Evolutionary conservation across 1,140 invertebrate species (phyloP).

Genomic region (Hermetia illucens): DNA sequence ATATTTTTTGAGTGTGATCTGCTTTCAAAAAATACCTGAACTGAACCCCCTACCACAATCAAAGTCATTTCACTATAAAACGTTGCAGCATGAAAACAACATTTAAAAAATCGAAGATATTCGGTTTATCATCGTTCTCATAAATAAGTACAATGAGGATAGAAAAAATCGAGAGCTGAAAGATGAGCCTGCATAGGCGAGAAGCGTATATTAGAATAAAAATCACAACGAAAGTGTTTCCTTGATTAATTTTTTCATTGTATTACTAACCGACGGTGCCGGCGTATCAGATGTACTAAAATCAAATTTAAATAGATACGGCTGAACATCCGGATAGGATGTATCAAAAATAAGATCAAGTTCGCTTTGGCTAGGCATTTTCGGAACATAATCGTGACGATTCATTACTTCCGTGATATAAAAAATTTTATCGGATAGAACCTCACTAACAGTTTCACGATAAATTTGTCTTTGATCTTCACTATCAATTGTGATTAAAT

Average conservation of each 20-base stretch:
- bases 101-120: too few relatives aligned
- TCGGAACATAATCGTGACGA: slow-evolving; percentile 85
- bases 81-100: too few relatives aligned
- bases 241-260: slow-evolving; percentile 79
- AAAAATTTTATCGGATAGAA: slow-evolving; percentile 82
- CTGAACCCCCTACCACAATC: too few relatives aligned
- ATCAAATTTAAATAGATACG: slow-evolving; percentile 83
- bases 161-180: too few relatives aligned
- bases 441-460: slow-evolving; percentile 79
- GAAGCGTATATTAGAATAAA: too few relatives aligned
- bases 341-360: slow-evolving; percentile 91
- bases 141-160: too few relatives aligned
- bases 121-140: too few relatives aligned
- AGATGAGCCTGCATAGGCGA: too few relatives aligned
- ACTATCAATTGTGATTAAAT: slow-evolving; percentile 69
- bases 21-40: too few relatives aligned
- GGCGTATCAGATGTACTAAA: slow-evolving; percentile 58
- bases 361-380: slow-evolving; percentile 85
- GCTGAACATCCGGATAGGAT: slow-evolving; percentile 80
- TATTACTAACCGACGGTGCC: slow-evolving; percentile 62
- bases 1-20: too few relatives aligned
- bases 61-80: too few relatives aligned
- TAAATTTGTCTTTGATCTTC: slow-evolving; percentile 80
- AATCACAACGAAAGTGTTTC: slow-evolving; percentile 66
- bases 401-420: slow-evolving; percentile 93